A percentile compares a stretch with the other conserved stretches of the same genome.
phyloP scores from a whole-genome alignment of 2,888 invertebrate genomes.

The Trichacis sp. region DNA sequence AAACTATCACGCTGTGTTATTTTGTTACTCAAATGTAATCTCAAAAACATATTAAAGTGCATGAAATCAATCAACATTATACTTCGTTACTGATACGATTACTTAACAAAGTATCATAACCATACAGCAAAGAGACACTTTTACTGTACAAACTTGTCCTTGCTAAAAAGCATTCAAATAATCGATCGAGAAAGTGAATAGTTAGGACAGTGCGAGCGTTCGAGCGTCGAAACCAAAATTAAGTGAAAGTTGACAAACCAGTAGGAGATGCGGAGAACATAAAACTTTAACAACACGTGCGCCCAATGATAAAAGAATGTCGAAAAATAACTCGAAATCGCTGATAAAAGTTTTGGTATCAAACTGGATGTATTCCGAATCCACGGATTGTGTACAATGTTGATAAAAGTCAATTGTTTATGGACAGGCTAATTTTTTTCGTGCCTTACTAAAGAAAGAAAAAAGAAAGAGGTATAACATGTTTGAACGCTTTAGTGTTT shows the following conservation, averaged over 20 bases:
- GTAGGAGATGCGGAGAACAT: conserved; percentile 25
- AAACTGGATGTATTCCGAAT: conserved; percentile 27
- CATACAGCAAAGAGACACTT: too few relatives aligned
- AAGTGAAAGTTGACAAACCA: conserved; percentile 39
- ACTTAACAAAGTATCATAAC: too few relatives aligned
- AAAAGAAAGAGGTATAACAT: conserved; percentile 24
- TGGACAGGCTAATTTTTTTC: conserved; percentile 18
- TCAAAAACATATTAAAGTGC: conserved; percentile 1
- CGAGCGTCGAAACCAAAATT: conserved; percentile 24
- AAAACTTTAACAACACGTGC: conserved; percentile 8
- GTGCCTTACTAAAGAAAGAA: too few relatives aligned
- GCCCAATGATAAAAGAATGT: too few relatives aligned
- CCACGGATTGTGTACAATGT: conserved; percentile 29
- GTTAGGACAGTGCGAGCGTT: conserved; percentile 8
- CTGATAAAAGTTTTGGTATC: conserved; percentile 8
- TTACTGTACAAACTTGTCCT: too few relatives aligned
- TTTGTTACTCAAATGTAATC: conserved; percentile 1
- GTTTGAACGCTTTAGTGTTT: conserved; percentile 22
- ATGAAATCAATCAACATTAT: too few relatives aligned
- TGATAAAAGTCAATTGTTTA: conserved; percentile 19
- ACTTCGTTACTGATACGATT: too few relatives aligned
- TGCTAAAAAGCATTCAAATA: too few relatives aligned
- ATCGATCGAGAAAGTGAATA: too few relatives aligned
- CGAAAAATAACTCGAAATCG: conserved; percentile 9
- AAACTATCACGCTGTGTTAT: not conserved